These are phyloP conservation scores for Leptobrachium ailaonicum DNA, from an alignment of 2,113 vertebrate genomes.

Conservation along the genomic window DNA sequence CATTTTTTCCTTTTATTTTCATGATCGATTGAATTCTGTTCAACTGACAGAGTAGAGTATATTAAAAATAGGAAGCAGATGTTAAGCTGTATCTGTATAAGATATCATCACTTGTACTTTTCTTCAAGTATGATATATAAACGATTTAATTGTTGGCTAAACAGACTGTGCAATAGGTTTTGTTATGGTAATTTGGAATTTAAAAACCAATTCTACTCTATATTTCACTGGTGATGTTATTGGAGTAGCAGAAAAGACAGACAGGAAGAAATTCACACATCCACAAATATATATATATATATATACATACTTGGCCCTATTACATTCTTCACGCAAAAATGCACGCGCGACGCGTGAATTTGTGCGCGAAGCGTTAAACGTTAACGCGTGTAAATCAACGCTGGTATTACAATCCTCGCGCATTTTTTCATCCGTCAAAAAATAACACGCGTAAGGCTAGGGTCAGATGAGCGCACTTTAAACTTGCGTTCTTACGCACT, in stretches of 20 bases:
- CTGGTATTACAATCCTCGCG: too few relatives aligned
- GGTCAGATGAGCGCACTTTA: too few relatives aligned
- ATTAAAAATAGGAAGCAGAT: not conserved
- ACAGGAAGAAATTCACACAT: not conserved
- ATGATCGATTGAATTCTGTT: not conserved
- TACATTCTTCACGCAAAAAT: too few relatives aligned
- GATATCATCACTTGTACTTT: not conserved
- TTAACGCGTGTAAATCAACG: too few relatives aligned
- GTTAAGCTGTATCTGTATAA: not conserved
- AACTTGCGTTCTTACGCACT: too few relatives aligned
- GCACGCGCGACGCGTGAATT: too few relatives aligned
- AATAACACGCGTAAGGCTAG: too few relatives aligned
- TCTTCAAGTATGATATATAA: not conserved
- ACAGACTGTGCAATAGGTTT: constrained; percentile 1
- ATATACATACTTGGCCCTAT: too few relatives aligned
- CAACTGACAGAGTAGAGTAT: not conserved
- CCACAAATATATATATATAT: too few relatives aligned
- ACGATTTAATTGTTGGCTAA: not conserved
- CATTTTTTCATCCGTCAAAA: too few relatives aligned
- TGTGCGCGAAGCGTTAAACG: too few relatives aligned
- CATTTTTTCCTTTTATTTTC: not conserved
- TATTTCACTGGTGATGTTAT: not conserved
- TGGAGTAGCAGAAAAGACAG: not conserved
- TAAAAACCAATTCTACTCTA: not conserved
- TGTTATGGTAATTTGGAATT: not conserved